Percentiles rank a stretch among this genome's conserved stretches.
Conservation (phyloP, 2,888 invertebrate species). For the Scotopteryx bipunctaria region DNA sequence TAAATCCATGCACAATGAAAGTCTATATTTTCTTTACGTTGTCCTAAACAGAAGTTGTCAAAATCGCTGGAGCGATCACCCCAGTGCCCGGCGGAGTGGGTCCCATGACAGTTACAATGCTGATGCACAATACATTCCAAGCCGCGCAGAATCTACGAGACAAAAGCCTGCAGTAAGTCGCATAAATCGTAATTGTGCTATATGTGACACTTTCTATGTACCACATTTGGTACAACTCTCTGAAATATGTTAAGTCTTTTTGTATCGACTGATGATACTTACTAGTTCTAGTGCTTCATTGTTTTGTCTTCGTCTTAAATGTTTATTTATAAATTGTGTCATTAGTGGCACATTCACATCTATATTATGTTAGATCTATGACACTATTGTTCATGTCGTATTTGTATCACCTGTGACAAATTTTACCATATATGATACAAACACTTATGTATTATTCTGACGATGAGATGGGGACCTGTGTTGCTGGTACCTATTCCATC, state of each 20-base stretch:
- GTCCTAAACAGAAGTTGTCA: conserved; percentile 84
- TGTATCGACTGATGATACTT: neutral
- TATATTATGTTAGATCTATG: neutral
- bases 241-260: neutral
- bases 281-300: neutral
- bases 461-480: too few relatives aligned
- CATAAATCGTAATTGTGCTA: too few relatives aligned
- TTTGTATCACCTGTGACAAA: too few relatives aligned
- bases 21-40: neutral
- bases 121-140: conserved; percentile 93
- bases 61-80: conserved; percentile 92
- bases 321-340: neutral
- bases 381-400: neutral
- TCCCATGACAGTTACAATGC: conserved; percentile 97
- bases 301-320: neutral
- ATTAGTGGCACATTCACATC: conserved; percentile 1
- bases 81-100: conserved; percentile 97
- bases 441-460: too few relatives aligned
- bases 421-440: too few relatives aligned
- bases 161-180: conserved; percentile 42
- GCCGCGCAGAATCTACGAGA: conserved; percentile 84
- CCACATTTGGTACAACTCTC: too few relatives aligned
- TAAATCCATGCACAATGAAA: too few relatives aligned
- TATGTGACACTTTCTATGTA: too few relatives aligned
- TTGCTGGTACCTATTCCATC: too few relatives aligned